Percentiles rank a stretch among this genome's conserved stretches.
These are phyloP conservation scores for Pseudorhiza aurosa DNA, from an alignment of 30 jellyfish, hydroid and myxozoan species.

Conservation along the genomic window DNA sequence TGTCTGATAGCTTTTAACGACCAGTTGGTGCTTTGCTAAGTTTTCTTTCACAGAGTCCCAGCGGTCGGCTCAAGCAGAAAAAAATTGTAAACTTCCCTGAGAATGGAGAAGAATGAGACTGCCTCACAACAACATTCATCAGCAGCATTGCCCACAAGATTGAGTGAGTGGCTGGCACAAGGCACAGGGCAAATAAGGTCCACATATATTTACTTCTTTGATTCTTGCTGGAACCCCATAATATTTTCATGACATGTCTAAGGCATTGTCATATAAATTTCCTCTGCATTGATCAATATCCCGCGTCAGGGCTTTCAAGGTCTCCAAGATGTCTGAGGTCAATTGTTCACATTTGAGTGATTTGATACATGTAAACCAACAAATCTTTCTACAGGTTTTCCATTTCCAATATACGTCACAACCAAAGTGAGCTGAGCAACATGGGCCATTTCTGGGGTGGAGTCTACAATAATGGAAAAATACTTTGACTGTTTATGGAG, in stretches of 20 bases:
- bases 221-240: conserved; percentile 57
- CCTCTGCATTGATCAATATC: conserved; percentile 52
- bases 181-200: conserved; percentile 53
- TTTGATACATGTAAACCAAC: no score
- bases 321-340: no score
- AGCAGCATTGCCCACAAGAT: conserved; percentile 68
- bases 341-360: no score
- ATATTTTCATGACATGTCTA: conserved; percentile 64
- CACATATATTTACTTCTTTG: conserved; percentile 29
- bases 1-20: conserved; percentile 65
- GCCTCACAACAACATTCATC: conserved; percentile 70
- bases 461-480: conserved; percentile 65
- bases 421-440: conserved; percentile 63
- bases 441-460: conserved; percentile 70
- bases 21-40: conserved; percentile 56
- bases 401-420: no score
- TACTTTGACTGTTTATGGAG: no score
- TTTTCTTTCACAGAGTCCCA: conserved; percentile 61
- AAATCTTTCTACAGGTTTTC: no score
- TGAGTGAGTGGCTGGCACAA: conserved; percentile 53
- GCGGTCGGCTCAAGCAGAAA: conserved; percentile 53
- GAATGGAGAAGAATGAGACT: conserved; percentile 62
- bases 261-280: conserved; percentile 67
- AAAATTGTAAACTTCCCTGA: conserved; percentile 49
- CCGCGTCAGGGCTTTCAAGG: conserved; percentile 17